Conservation (phyloP, 2,113 vertebrate genomes). For the Heliornis fulica region DNA sequence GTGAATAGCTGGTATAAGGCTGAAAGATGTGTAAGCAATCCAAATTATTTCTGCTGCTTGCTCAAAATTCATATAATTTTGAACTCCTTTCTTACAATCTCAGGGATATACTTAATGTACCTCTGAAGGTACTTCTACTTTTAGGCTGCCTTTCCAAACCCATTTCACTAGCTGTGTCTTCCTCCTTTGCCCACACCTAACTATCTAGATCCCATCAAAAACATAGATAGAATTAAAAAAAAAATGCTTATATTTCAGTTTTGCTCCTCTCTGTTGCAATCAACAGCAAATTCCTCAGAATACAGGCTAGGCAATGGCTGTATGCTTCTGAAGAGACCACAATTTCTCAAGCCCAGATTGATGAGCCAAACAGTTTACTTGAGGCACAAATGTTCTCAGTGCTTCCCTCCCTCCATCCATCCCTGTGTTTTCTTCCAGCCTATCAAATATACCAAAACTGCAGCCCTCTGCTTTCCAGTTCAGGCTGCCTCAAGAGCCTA, state of each 20-base stretch:
- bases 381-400: background rate
- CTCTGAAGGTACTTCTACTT: background rate
- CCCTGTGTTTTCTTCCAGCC: background rate
- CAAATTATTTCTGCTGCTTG: background rate
- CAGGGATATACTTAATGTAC: background rate
- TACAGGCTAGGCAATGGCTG: background rate
- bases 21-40: background rate
- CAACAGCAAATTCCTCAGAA: background rate
- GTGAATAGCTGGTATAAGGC: background rate
- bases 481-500: accelerated
- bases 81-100: background rate
- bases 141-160: background rate
- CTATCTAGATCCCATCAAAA: background rate
- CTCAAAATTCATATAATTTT: background rate
- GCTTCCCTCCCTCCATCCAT: background rate
- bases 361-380: background rate
- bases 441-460: background rate
- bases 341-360: background rate
- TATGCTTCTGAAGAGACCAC: background rate
- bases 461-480: background rate
- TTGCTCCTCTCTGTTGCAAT: background rate
- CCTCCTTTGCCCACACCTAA: background rate
- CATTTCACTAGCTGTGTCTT: background rate
- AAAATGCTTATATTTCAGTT: background rate
- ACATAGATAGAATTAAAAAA: too few relatives aligned